Base-by-base conservation (phyloP, 2,888 invertebrate genomes). In the Diarsia mendica region DNA sequence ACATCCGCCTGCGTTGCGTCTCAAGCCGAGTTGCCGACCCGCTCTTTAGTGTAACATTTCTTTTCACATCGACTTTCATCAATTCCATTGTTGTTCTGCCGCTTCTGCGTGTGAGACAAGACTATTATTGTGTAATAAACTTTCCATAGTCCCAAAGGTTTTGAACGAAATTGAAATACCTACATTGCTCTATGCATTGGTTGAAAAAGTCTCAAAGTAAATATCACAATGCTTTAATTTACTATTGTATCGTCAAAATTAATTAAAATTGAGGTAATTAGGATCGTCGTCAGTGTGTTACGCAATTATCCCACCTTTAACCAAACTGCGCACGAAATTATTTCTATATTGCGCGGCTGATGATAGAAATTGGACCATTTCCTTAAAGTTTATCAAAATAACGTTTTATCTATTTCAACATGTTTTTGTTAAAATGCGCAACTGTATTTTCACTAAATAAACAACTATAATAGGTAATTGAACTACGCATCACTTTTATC, bases 1-100 rank as follows among this genome's bases (percentile, higher is more conserved):
- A 89, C 89, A 93, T 93, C 93, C 92, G 92, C 86, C 84, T 86
- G 80, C 82, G 81, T 79, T 80, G 82, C 85, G 80, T 75, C 80
- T 82, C 78, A 28, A 28, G 28, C 28, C 28, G 28, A 28, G 28
- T 80, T 82, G 79, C 80, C 49, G 67, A 69, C 68, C 85, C 84
- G 86, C 81, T 74, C 73, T 72, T 72, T 63, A 77, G 71, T 68
- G 23, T 61, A 48, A 64, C 78, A 79, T 83, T 83, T 88, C 79
- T 87, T 85, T 84, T 87, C 83, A 84, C 85, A 89, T 82, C 80
- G 83, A 89, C 89, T 91, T 91, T 91, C 89, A 89, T 89, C 73
- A 72, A 72, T 75, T 72, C 79, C 48, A 87, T 85, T 87, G 75
- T 79, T 70, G 48, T 79, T 80, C 77, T n/a, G n/a, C n/a, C n/a